Evolutionary conservation across 1,140 invertebrate genomes (phyloP).

Genomic region (Cydia pomonella): DNA sequence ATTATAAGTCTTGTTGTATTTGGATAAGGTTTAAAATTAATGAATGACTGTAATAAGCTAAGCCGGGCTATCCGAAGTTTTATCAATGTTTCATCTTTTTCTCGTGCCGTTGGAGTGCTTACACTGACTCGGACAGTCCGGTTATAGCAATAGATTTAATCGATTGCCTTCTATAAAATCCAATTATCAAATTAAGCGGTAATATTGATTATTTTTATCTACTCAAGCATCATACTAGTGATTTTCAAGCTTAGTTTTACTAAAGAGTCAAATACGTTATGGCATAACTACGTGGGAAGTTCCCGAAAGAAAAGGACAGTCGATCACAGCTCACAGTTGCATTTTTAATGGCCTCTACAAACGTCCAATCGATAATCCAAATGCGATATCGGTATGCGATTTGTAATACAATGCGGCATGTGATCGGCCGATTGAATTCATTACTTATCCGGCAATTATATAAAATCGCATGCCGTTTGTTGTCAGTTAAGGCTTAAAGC

Average conservation of each 20-base stretch:
- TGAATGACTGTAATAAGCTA: constrained; percentile 30
- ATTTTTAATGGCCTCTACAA: no score
- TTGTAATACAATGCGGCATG: no score
- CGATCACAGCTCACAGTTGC: no score
- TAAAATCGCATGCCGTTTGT: no score
- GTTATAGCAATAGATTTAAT: constrained; percentile 25
- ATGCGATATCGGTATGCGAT: no score
- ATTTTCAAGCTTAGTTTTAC: constrained; percentile 10
- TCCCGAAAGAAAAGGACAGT: no score
- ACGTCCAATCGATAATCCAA: no score
- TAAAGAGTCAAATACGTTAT: neutral
- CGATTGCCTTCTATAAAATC: constrained; percentile 9
- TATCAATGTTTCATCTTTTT: constrained; percentile 9
- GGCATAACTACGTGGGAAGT: no score
- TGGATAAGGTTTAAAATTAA: constrained; percentile 26
- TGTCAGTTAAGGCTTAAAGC: no score
- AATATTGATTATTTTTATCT: neutral
- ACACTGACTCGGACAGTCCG: neutral
- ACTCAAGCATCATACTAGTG: neutral
- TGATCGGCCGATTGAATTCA: no score
- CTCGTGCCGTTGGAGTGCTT: constrained; percentile 9
- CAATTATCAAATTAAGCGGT: neutral
- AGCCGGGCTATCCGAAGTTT: neutral
- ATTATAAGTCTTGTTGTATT: constrained; percentile 29
- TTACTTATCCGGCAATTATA: no score